These are phyloP conservation scores for Hyaena hyaena DNA, from an alignment of 2,113 vertebrate species.

Conservation along the genomic window DNA sequence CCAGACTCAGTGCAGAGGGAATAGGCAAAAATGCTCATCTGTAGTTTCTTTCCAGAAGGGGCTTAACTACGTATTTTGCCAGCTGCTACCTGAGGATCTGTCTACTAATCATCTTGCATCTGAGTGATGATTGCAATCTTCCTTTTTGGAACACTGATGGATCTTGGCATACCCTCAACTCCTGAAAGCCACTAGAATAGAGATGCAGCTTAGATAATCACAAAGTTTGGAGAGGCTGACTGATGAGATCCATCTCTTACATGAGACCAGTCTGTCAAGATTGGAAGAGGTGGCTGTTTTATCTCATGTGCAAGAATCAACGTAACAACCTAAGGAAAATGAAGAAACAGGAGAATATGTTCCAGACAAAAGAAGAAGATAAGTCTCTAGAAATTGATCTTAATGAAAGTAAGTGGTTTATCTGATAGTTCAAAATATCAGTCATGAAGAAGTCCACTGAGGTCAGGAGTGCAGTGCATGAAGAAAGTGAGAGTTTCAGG, in stretches of 20 bases:
- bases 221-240: neutral
- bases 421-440: neutral
- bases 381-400: neutral
- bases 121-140: neutral
- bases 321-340: neutral
- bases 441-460: neutral
- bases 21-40: neutral
- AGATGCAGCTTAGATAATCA: neutral
- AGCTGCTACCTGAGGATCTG: neutral
- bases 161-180: neutral
- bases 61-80: neutral
- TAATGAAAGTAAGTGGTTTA: neutral
- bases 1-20: neutral
- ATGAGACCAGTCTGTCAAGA: neutral
- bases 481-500: neutral
- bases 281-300: neutral
- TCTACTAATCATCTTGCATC: neutral
- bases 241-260: neutral
- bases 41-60: neutral
- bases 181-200: neutral
- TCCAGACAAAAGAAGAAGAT: neutral
- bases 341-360: neutral
- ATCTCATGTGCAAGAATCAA: neutral
- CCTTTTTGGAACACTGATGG: neutral
- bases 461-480: neutral